Evolutionary conservation across 1,140 invertebrate genomes (phyloP).

Genomic region (Drosophila neocordata): DNA sequence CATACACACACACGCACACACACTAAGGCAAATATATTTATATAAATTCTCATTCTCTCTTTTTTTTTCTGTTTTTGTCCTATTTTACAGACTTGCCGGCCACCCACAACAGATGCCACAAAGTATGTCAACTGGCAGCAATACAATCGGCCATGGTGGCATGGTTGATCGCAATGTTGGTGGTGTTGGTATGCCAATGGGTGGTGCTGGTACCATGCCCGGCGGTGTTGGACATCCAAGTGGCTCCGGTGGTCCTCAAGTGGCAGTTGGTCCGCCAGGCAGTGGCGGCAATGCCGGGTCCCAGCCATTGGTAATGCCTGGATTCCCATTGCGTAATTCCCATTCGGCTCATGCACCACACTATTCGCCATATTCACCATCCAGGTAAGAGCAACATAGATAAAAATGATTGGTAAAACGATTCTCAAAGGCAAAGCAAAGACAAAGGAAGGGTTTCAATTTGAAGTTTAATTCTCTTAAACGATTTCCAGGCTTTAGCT

Average conservation of each 20-base stretch:
- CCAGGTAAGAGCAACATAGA: constrained; percentile 86
- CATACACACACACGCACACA: too few species aligned
- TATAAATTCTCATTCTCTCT: constrained; percentile 12
- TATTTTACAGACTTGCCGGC: constrained; percentile 70
- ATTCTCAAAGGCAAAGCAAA: too few species aligned
- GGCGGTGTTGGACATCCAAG: constrained; percentile 45
- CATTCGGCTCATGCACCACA: constrained; percentile 88
- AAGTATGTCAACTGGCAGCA: constrained; percentile 83
- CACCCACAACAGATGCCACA: constrained; percentile 82
- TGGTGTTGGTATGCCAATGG: constrained; percentile 71
- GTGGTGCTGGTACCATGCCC: constrained; percentile 69
- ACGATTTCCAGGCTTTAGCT: too few species aligned
- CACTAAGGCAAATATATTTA: neutral
- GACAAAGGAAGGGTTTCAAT: too few species aligned
- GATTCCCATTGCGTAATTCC: constrained; percentile 89
- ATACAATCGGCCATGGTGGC: constrained; percentile 80
- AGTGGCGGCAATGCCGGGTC: constrained; percentile 82
- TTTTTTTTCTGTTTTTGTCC: neutral
- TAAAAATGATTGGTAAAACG: too few species aligned
- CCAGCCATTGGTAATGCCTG: constrained; percentile 90
- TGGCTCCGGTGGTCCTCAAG: constrained; percentile 50
- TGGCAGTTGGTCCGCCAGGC: constrained; percentile 60
- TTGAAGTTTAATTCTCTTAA: neutral
- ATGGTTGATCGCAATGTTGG: constrained; percentile 70
- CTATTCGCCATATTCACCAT: constrained; percentile 93